Conservation (phyloP, 2,888 invertebrate genomes). For the Pollenia griseotomentosa region DNA sequence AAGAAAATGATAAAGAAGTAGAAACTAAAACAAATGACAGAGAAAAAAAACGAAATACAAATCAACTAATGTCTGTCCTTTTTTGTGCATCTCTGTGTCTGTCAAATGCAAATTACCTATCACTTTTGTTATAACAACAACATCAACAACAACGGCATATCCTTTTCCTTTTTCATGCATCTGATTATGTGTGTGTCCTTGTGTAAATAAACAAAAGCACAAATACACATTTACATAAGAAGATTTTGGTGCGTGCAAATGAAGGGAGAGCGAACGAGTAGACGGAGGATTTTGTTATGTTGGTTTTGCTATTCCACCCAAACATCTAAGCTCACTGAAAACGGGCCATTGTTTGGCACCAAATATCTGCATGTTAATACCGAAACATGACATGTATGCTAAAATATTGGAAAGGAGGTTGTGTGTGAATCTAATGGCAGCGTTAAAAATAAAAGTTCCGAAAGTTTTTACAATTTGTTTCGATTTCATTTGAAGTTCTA, state of each 20-base stretch:
- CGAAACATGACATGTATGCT: background rate
- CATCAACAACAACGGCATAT: conserved; percentile 51
- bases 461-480: no score
- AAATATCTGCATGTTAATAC: conserved; percentile 9
- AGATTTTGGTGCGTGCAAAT: background rate
- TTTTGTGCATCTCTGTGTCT: conserved; percentile 72
- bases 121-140: conserved; percentile 76
- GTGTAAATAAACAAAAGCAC: conserved; percentile 50
- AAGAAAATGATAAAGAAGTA: conserved; percentile 19
- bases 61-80: conserved; percentile 46
- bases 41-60: background rate
- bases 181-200: conserved; percentile 64
- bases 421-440: background rate
- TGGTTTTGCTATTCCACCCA: background rate
- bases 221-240: background rate
- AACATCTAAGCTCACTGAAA: conserved; percentile 2
- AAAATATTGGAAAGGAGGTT: background rate
- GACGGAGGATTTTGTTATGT: no score
- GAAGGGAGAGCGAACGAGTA: no score
- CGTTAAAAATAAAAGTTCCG: no score
- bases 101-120: conserved; percentile 83
- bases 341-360: background rate
- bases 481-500: no score
- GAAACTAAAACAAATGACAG: conserved; percentile 41
- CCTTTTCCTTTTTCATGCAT: conserved; percentile 69